Conservation (phyloP, 2,113 vertebrate species). For the Pterocles orientalis region DNA sequence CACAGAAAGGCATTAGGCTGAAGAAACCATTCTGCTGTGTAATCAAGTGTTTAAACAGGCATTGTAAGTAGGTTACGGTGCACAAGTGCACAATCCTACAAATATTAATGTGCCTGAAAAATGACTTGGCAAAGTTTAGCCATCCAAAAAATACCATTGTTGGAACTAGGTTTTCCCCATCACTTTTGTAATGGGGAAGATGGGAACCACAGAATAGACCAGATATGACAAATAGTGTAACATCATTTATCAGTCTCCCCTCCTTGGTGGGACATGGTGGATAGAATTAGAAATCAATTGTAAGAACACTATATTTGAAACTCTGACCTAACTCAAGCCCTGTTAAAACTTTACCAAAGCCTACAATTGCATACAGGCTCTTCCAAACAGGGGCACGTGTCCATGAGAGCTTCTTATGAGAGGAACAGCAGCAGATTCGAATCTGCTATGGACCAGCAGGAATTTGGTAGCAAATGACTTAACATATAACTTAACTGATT, state of each 20-base stretch:
- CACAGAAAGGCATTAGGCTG: neutral
- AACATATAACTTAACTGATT: neutral
- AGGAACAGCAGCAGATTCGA: neutral
- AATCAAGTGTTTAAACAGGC: conserved; percentile 9
- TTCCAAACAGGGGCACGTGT: neutral
- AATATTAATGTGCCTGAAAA: neutral
- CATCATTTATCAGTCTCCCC: neutral
- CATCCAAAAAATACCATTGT: neutral
- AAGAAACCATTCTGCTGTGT: neutral
- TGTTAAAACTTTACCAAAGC: neutral
- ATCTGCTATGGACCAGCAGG: neutral
- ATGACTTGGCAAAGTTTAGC: neutral
- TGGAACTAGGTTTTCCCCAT: neutral
- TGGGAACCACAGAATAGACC: neutral
- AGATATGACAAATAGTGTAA: neutral
- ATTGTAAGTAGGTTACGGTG: neutral
- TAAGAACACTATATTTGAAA: neutral
- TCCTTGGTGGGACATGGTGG: neutral
- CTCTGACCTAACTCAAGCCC: neutral
- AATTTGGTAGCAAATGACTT: neutral
- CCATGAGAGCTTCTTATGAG: neutral
- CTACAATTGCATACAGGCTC: neutral
- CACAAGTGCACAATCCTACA: neutral
- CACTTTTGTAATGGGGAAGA: neutral
- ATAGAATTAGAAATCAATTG: neutral